Base-by-base conservation (phyloP, 2,888 invertebrate species). In the Lordiphosa fenestrarum region DNA sequence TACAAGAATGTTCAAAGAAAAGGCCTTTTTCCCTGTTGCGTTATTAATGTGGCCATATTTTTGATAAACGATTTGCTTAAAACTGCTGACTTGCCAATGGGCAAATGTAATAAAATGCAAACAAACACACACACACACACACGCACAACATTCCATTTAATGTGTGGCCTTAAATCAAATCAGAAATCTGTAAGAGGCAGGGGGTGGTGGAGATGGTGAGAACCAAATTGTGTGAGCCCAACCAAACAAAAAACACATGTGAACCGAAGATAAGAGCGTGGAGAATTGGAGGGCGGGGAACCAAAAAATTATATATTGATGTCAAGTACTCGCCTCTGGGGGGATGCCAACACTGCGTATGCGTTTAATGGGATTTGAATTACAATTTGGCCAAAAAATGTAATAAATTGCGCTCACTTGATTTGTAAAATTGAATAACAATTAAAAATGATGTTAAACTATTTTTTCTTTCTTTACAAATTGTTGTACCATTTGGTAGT, bases 31-130 rank as follows among this genome's bases (percentile, higher is more conserved):
- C 49, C 47, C 33, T 46, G 52, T 54, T 57, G 55, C 56, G 55
- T 73, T 82, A 81, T 72, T 64, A 81, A 81, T 74, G 77, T 73
- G 65, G 61, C 81, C 50, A 75, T 65, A 71, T 71, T 78, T 82
- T 75, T 44, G 63, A 81, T 83, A 83, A 71, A 76, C 61, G 63
- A 57, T 62, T 53, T 30, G 30, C 30, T 30, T 30, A 30, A 30
- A 30, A 30, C 30, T 30, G 30, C 30, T 30, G 30, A 30, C 30
- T 30, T 30, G 30, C 30, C 30, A 30, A 30, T 30, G 30, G 30
- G 30, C 30, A 30, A 30, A 30, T 30, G 53, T 64, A 38, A 48
- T 58, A 56, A 63, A 71, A 23, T 53, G 53, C 9, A 36, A 61
- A 53, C 19, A 53, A 42, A 53, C 55, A 38, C 9, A 23, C 25